Base-by-base conservation (phyloP, 2,797 vertebrate species). In the Sebastes paucispinis region DNA sequence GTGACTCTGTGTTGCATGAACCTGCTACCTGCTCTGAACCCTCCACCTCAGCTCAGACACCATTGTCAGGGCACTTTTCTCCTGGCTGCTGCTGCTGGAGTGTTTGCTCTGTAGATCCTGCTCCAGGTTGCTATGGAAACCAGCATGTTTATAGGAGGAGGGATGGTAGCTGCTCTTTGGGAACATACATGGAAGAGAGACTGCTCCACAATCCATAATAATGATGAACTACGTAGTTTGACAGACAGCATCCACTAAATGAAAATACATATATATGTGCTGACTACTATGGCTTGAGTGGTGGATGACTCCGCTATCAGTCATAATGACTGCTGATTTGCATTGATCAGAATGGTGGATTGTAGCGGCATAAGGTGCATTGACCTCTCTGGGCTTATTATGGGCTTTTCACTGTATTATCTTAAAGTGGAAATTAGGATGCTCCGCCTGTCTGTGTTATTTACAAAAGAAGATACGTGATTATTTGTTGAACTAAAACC, bases 81-180 rank as follows among this genome's bases (percentile, higher is more conserved):
- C 66, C 79, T 67, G 18, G 47, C 47, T 50, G 18, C 47, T 50
- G 47, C 47, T 70, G 77, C 83, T 82, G 73, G 73, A 92, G 85
- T 95, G 94, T 95, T 95, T 94, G 92, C 86, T 83, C 89, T 92
- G 90, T 82, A 81, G 87, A 85, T 82, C 81, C 52, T 77, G 85
- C 81, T 90, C 78, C 84, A 81, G 75, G 92, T 95, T 91, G 89
- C 78, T 92, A 94, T 93, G 93, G 93, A 88, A 94, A 95, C 94
- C 80, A 77, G 59, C 43, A 64, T 94, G 94, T 95, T 94, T 93
- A 92, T 86, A 81, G 80, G 82, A 71, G 64, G 80, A 90, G 73
- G 76, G 69, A 79, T 79, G 86, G 65, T 75, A 62, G 79, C 83
- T 65, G 66, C 39, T 68, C 68, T 65, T 63, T 63, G 63, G 71